phyloP scores from a whole-genome alignment of 2,888 invertebrate genomes.

The Scaptomyza reducta region DNA sequence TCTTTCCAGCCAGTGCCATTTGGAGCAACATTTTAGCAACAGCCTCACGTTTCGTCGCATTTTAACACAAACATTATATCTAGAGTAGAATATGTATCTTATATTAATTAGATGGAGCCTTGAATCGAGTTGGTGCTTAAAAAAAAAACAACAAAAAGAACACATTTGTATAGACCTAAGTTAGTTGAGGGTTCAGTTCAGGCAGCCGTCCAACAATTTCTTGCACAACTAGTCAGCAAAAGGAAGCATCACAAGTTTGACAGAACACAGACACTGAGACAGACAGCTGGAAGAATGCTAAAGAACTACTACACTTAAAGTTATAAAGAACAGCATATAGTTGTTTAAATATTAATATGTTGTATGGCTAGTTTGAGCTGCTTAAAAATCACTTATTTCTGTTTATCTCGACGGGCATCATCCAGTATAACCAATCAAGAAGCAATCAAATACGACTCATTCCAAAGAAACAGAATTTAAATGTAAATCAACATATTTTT shows the following conservation, averaged over 20 bases:
- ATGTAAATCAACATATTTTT: slow-evolving; percentile 52
- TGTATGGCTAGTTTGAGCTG: slow-evolving; percentile 47
- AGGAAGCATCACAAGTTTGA: slow-evolving; percentile 37
- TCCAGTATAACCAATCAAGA: slow-evolving; percentile 31
- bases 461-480: slow-evolving; percentile 82
- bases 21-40: slow-evolving; percentile 35
- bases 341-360: slow-evolving; percentile 5
- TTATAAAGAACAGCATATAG: slow-evolving; percentile 12
- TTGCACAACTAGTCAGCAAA: slow-evolving; percentile 73
- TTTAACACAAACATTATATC: slow-evolving; percentile 5
- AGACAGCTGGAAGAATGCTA: slow-evolving; percentile 68
- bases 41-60: slow-evolving; percentile 41
- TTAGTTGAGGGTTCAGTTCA: slow-evolving; percentile 55
- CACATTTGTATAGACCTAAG: slow-evolving; percentile 54
- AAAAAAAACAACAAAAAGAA: too few species aligned
- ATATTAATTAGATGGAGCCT: slow-evolving; percentile 56
- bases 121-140: slow-evolving; percentile 79
- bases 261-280: slow-evolving; percentile 34
- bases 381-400: slow-evolving; percentile 79
- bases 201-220: slow-evolving; percentile 57
- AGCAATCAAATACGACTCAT: slow-evolving; percentile 78
- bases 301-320: slow-evolving; percentile 44
- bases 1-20: slow-evolving; percentile 78
- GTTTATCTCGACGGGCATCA: slow-evolving; percentile 23
- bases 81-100: slow-evolving; percentile 14